Percentiles rank a stretch among this genome's conserved stretches.
Evolutionary conservation across 2,113 vertebrate genomes (phyloP).

Genomic region (Coryphaenoides rupestris): DNA sequence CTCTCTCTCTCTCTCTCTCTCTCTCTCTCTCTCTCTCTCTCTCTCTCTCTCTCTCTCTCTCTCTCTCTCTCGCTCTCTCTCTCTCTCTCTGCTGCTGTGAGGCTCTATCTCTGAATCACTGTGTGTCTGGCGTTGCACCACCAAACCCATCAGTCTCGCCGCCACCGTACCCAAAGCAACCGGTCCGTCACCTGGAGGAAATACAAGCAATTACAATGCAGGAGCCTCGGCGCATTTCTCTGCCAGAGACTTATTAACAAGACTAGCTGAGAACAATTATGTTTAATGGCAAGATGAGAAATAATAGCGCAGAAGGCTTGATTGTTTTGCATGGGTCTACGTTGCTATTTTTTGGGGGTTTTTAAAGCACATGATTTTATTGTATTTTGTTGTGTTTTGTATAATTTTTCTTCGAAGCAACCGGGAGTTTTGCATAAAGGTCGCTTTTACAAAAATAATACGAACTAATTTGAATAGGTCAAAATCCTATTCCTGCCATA

Average conservation of each 20-base stretch:
- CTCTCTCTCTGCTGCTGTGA: slow-evolving; percentile 24
- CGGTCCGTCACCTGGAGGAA: slow-evolving; percentile 28
- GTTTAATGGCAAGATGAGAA: slow-evolving; percentile 15
- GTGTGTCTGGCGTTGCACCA: slow-evolving; percentile 38
- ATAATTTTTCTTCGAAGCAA: too few relatives aligned
- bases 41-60: slow-evolving; percentile 10
- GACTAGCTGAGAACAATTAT: background rate
- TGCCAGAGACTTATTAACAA: too few relatives aligned
- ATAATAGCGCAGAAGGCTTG: background rate
- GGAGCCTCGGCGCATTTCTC: slow-evolving; percentile 11
- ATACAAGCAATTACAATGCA: slow-evolving; percentile 36
- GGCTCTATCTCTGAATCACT: slow-evolving; percentile 50
- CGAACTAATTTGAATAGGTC: too few relatives aligned
- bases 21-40: slow-evolving; percentile 19
- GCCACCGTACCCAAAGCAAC: slow-evolving; percentile 30
- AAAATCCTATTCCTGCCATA: too few relatives aligned
- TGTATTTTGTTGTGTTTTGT: too few relatives aligned
- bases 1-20: slow-evolving; percentile 30
- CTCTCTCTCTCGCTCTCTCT: slow-evolving; percentile 25
- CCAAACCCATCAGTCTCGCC: slow-evolving; percentile 39
- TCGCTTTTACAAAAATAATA: too few relatives aligned
- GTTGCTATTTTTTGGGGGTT: too few relatives aligned
- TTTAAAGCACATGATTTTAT: too few relatives aligned
- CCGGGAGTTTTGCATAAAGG: too few relatives aligned
- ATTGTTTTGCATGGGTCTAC: too few relatives aligned